Conservation (phyloP, 1,140 invertebrate genomes). For the Heterodera carotae region DNA sequence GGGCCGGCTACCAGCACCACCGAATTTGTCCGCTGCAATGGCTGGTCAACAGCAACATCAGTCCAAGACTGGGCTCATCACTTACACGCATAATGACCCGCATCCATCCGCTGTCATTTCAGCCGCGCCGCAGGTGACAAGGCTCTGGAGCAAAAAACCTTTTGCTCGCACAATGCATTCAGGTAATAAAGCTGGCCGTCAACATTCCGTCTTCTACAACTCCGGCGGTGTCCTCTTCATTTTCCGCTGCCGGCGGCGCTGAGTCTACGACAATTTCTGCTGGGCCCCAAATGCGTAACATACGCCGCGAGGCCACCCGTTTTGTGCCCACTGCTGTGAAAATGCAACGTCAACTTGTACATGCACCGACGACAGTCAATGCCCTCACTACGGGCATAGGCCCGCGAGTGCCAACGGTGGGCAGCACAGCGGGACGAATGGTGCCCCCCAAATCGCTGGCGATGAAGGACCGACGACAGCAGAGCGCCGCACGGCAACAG, state of each 20-base stretch:
- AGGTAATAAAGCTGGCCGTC: conserved; percentile 28
- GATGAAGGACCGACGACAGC: not conserved
- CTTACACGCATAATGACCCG: conserved; percentile 1
- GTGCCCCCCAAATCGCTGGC: conserved; percentile 3
- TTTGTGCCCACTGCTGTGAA: conserved; percentile 38
- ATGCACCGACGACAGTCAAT: not conserved
- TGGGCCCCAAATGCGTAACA: conserved; percentile 38
- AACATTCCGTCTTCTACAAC: not conserved
- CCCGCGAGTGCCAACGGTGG: conserved; percentile 1
- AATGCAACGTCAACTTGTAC: conserved; percentile 28
- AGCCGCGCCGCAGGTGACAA: conserved; percentile 19
- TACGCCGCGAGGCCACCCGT: conserved; percentile 33
- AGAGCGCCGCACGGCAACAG: not conserved
- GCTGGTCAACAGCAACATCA: conserved; percentile 15
- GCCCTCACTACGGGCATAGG: not conserved
- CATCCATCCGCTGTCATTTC: conserved; percentile 22
- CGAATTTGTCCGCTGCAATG: not conserved
- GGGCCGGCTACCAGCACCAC: not conserved
- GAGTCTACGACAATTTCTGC: conserved; percentile 27
- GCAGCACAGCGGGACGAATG: not conserved
- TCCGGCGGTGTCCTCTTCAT: not conserved
- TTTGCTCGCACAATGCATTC: conserved; percentile 5
- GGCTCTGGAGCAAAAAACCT: not conserved
- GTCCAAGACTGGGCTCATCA: conserved; percentile 26
- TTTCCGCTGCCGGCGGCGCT: not conserved